Base-by-base conservation (phyloP, 2,888 invertebrate genomes). In the Linyphia triangularis region DNA sequence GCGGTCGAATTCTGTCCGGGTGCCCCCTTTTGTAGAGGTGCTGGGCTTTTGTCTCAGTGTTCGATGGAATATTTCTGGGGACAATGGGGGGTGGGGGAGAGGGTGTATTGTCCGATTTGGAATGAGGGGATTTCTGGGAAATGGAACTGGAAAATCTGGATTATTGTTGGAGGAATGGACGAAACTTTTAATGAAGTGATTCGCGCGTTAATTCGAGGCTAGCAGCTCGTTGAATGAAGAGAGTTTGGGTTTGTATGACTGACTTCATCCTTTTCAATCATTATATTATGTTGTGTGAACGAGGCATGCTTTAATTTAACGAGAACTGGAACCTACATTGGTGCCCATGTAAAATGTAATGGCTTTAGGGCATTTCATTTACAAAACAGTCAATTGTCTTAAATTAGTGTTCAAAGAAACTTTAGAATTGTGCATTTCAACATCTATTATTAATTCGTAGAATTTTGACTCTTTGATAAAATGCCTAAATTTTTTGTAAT, bases 41-140 rank as follows among this genome's bases (percentile, higher is more conserved):
- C 33, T 24, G 30, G 65, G 65, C 75, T 77, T 75, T 85, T 85
- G 85, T 85, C 72, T 59, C 77, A 57, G 63, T 9, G 26, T n/a
- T 9, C 33, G 33, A 9, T n/a, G 51, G 51, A 51, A 51, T 51
- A 51, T 51, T 51, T 51, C 51, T n/a, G 0, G 16, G n/a, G 16
- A 51, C 51, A 51, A 51, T n/a, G n/a, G 51, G n/a, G 51, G 51
- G 51, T 0, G 7, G 51, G 51, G 51, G 51, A n/a, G 51, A 51
- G 51, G n/a, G 51, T 51, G 51, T 16, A 51, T 51, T 51, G 51
- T 51, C 51, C 51, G 33, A 33, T 33, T 4, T 4, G 33, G 33
- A 33, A n/a, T n/a, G n/a, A n/a, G n/a, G n/a, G n/a, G n/a, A n/a
- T 4, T 6, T 4, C 33, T 9, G 33, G 9, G 33, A 33, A 51